These are phyloP conservation scores for Brachyptera risi DNA, from an alignment of 2,888 invertebrate genomes.

Conservation along the genomic window DNA sequence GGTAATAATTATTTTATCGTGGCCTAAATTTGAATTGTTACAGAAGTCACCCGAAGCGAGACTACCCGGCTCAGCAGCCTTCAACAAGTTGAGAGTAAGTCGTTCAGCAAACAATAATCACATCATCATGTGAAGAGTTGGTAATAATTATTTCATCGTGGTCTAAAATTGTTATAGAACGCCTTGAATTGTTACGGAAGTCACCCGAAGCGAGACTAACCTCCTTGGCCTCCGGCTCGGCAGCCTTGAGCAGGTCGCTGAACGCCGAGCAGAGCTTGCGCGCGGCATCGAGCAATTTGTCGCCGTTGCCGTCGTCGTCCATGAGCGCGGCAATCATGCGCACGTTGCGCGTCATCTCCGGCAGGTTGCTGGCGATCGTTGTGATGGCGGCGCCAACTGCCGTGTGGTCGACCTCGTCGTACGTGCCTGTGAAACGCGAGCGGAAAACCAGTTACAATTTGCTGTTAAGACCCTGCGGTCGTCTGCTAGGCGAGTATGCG, in stretches of 20 bases:
- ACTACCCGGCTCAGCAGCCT: too few species aligned
- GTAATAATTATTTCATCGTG: too few species aligned
- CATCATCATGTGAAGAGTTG: too few species aligned
- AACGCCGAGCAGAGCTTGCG: constrained; percentile 88
- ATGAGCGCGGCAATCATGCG: constrained; percentile 92
- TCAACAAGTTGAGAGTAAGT: neutral
- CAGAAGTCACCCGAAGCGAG: too few species aligned
- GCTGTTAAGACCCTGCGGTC: too few species aligned
- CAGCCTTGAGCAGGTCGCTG: constrained; percentile 89
- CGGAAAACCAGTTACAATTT: too few species aligned
- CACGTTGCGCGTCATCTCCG: constrained; percentile 94
- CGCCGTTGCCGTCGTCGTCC: constrained; percentile 80
- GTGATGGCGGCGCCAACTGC: constrained; percentile 96
- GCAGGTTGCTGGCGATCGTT: constrained; percentile 93
- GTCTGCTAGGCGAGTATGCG: too few species aligned
- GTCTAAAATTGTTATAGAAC: neutral
- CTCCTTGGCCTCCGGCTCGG: constrained; percentile 91
- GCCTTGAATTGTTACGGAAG: too few species aligned
- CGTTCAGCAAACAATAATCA: neutral
- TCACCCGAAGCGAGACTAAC: constrained; percentile 42
- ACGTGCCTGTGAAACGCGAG: constrained; percentile 59
- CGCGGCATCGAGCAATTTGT: constrained; percentile 86
- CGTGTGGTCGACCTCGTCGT: constrained; percentile 90
- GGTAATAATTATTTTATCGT: too few species aligned
- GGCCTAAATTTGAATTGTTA: neutral